Conservation (phyloP, 2,113 vertebrate genomes). For the Balaeniceps rex region DNA sequence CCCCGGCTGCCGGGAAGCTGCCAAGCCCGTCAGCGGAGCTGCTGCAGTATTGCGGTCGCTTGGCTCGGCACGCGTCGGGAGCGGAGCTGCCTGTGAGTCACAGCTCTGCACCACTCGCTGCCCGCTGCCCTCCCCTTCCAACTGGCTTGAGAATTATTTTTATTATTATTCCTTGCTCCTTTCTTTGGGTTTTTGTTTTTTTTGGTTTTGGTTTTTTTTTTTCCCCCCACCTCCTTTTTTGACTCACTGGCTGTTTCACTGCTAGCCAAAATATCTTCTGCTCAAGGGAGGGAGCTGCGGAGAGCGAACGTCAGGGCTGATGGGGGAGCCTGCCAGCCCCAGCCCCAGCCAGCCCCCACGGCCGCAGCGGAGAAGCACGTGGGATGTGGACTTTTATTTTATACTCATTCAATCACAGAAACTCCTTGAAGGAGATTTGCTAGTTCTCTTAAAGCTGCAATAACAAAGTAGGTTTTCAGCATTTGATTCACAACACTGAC, state of each 20-base stretch:
- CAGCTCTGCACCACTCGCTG: conserved; percentile 2
- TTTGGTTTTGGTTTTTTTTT: not conserved
- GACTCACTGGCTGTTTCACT: not conserved
- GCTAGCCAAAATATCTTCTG: not conserved
- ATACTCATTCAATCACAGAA: not conserved
- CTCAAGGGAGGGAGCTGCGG: not conserved
- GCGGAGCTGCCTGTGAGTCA: conserved; percentile 7
- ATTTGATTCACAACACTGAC: not conserved
- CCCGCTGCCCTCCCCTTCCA: not conserved
- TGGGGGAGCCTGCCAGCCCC: not conserved
- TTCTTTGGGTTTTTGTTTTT: not conserved
- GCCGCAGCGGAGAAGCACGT: not conserved
- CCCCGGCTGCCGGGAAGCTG: not conserved
- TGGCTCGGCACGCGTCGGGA: not conserved
- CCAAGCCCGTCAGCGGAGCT: not conserved
- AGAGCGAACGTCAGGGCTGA: fast-evolving
- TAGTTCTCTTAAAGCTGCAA: not conserved
- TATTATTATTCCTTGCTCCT: not conserved
- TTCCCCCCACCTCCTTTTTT: not conserved
- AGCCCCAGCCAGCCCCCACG: not conserved
- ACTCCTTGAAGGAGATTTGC: not conserved
- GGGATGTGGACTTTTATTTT: not conserved
- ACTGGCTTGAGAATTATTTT: not conserved
- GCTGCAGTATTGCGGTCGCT: not conserved
- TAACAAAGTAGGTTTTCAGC: not conserved